Conservation (phyloP, 64 coral and sea anemone genomes). For the Orbicella faveolata region DNA sequence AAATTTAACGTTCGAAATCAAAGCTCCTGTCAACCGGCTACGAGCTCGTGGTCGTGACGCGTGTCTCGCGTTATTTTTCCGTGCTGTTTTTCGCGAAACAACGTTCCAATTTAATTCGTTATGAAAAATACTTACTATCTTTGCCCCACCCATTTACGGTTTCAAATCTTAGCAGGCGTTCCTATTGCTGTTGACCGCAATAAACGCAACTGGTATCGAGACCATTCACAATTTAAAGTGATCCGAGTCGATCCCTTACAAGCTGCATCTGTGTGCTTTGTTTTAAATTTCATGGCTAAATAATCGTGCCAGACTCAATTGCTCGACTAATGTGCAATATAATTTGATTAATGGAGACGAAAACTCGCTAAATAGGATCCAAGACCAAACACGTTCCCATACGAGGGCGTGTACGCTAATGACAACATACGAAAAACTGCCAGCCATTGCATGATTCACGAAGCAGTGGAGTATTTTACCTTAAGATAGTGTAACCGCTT, state of each 20-base stretch:
- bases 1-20: not conserved
- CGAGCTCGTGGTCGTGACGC: not conserved
- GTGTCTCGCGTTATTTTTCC: not conserved
- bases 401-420: not conserved
- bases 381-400: not conserved
- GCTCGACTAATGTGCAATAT: conserved; percentile 21
- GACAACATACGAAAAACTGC: not conserved
- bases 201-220: not conserved
- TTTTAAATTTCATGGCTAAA: conserved; percentile 25
- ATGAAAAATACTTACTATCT: not conserved
- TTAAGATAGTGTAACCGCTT: not conserved
- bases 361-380: conserved; percentile 16
- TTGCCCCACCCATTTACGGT: not conserved
- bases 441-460: not conserved
- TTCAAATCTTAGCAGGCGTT: not conserved
- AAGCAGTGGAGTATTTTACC: not conserved
- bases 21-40: not conserved
- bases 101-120: not conserved
- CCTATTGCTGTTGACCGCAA: not conserved
- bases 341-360: conserved; percentile 38
- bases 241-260: not conserved
- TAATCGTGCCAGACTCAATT: conserved; percentile 20
- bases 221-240: not conserved
- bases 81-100: not conserved
- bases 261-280: not conserved